These are phyloP conservation scores for Cepaea hortensis DNA, from an alignment of 2,888 invertebrate genomes.

Conservation along the genomic window DNA sequence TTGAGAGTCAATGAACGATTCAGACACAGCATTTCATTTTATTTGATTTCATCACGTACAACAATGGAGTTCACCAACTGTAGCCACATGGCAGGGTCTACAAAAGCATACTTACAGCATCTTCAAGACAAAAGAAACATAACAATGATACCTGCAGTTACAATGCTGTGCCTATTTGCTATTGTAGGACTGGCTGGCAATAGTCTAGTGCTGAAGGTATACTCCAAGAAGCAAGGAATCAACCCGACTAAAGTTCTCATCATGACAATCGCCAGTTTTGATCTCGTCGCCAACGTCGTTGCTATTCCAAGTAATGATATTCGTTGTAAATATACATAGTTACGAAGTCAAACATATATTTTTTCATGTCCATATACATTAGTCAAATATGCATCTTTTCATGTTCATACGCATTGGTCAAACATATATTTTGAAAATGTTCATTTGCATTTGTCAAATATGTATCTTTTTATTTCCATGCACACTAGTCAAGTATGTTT, in stretches of 20 bases:
- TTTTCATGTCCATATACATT: no score
- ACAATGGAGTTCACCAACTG: not conserved
- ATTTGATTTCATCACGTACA: no score
- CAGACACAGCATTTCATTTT: no score
- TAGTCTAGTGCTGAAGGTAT: not conserved
- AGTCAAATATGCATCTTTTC: no score
- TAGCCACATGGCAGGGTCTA: not conserved
- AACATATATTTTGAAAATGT: no score
- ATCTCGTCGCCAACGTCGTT: conserved; percentile 17
- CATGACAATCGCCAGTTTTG: not conserved
- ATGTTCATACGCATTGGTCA: no score
- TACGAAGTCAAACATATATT: no score
- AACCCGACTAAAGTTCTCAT: conserved; percentile 19
- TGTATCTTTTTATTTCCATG: no score
- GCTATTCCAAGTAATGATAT: conserved; percentile 23
- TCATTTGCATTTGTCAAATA: no score
- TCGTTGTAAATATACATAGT: no score
- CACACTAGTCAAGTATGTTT: no score
- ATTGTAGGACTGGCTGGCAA: conserved; percentile 1
- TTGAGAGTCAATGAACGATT: no score
- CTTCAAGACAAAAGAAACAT: not conserved
- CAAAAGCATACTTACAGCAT: not conserved
- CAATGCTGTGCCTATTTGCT: not conserved
- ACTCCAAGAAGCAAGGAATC: not conserved
- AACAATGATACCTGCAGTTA: not conserved